Conservation (phyloP, 2,888 invertebrate species). For the Cryptus armator region DNA sequence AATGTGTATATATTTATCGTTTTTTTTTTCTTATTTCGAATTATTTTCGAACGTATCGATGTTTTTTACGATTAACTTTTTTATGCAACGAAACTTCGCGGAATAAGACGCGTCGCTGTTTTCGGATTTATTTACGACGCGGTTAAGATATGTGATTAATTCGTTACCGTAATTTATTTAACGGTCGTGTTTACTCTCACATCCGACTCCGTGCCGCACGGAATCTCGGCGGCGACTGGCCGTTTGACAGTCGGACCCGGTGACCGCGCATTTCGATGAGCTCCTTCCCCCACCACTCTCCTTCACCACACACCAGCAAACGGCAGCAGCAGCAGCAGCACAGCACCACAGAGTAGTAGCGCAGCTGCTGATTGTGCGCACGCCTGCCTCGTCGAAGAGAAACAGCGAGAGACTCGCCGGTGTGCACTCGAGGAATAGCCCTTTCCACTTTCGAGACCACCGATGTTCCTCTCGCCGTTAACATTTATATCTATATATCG, state of each 20-base stretch:
- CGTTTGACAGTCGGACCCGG: constrained; percentile 71
- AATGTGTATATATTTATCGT: no score
- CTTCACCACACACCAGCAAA: constrained; percentile 44
- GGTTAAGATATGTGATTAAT: no score
- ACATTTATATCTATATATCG: constrained; percentile 22
- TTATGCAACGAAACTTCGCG: no score
- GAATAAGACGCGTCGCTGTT: no score
- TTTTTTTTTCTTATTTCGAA: no score
- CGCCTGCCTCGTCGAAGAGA: constrained; percentile 40
- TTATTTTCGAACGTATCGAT: no score
- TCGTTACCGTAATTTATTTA: neutral
- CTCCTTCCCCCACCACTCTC: constrained; percentile 19
- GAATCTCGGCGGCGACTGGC: constrained; percentile 74
- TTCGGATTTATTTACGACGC: no score
- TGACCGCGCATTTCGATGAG: constrained; percentile 71
- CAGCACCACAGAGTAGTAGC: constrained; percentile 17
- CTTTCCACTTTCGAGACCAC: constrained; percentile 40
- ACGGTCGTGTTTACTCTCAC: neutral
- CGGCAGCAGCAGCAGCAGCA: neutral
- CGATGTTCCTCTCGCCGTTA: constrained; percentile 22
- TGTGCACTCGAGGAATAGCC: constrained; percentile 44
- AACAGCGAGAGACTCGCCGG: constrained; percentile 17
- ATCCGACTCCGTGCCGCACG: constrained; percentile 60
- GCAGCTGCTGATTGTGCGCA: constrained; percentile 47
- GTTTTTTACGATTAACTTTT: no score